These are phyloP conservation scores for Callipepla californica DNA, from an alignment of 2,113 vertebrate genomes.

Conservation along the genomic window DNA sequence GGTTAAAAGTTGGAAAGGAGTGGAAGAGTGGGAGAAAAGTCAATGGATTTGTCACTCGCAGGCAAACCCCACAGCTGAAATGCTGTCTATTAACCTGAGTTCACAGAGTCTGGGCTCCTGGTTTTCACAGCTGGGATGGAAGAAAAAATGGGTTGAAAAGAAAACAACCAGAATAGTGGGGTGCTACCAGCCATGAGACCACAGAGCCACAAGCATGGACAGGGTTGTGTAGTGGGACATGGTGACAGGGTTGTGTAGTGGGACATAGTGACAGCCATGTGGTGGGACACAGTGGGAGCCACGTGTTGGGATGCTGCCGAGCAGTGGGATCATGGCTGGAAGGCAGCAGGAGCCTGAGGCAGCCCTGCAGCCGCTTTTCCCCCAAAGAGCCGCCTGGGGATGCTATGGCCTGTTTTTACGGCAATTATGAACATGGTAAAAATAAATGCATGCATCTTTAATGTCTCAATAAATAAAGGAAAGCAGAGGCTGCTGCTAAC, in stretches of 20 bases:
- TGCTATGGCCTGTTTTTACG: conserved; percentile 25
- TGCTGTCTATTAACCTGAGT: background rate
- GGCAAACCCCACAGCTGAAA: conserved; percentile 43
- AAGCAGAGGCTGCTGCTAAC: conserved; percentile 54
- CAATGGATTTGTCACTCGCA: conserved; percentile 35
- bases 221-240: background rate
- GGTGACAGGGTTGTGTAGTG: background rate
- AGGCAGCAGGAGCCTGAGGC: accelerated
- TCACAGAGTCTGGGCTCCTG: background rate
- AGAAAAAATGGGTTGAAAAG: background rate
- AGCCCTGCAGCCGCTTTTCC: accelerated
- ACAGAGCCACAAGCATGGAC: background rate
- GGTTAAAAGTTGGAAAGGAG: conserved; percentile 43
- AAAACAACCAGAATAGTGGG: background rate
- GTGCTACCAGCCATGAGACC: background rate
- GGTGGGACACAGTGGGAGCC: background rate
- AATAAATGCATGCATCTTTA: conserved; percentile 74
- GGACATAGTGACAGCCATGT: accelerated
- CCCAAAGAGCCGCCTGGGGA: background rate
- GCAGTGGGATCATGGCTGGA: background rate
- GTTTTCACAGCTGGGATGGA: background rate
- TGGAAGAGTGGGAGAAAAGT: conserved; percentile 28
- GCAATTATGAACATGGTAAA: conserved; percentile 67
- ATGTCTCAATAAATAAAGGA: conserved; percentile 70
- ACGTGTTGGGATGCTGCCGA: background rate